Evolutionary conservation across 2,888 invertebrate species (phyloP).

Genomic region (Cryptops parisi): DNA sequence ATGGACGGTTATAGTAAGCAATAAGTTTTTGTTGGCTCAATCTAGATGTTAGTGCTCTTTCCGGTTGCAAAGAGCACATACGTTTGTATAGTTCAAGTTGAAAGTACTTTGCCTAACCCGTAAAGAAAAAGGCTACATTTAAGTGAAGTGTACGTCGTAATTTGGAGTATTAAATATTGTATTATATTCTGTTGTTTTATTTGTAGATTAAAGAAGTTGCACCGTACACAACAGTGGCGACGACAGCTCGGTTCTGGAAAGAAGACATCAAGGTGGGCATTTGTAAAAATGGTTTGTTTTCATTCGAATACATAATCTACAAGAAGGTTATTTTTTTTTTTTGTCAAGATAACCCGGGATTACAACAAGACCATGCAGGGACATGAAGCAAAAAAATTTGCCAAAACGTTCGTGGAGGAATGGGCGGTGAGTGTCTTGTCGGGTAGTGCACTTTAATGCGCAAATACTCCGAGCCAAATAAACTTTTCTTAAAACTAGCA

Average conservation of each 20-base stretch:
- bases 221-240: slow-evolving; percentile 58
- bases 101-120: too few relatives aligned
- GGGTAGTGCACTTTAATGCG: too few relatives aligned
- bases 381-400: slow-evolving; percentile 8
- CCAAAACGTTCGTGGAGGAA: slow-evolving; percentile 10
- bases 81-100: too few relatives aligned
- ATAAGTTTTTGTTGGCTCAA: too few relatives aligned
- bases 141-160: too few relatives aligned
- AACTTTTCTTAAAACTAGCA: too few relatives aligned
- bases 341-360: slow-evolving; percentile 41
- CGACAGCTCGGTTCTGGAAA: slow-evolving; percentile 61
- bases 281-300: neutral
- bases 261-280: slow-evolving; percentile 50
- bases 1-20: too few relatives aligned
- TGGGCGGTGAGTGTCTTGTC: slow-evolving; percentile 17
- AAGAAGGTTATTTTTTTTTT: neutral
- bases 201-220: slow-evolving; percentile 62
- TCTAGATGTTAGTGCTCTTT: too few relatives aligned
- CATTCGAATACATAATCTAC: neutral
- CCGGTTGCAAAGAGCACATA: too few relatives aligned
- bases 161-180: too few relatives aligned
- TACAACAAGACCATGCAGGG: slow-evolving; percentile 43
- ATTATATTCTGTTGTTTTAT: neutral
- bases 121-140: too few relatives aligned
- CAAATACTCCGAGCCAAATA: too few relatives aligned